Evolutionary conservation across 2,113 vertebrate genomes (phyloP), one percentile per base, ranked within the genome.

Genomic region (Aegypius monachus): DNA sequence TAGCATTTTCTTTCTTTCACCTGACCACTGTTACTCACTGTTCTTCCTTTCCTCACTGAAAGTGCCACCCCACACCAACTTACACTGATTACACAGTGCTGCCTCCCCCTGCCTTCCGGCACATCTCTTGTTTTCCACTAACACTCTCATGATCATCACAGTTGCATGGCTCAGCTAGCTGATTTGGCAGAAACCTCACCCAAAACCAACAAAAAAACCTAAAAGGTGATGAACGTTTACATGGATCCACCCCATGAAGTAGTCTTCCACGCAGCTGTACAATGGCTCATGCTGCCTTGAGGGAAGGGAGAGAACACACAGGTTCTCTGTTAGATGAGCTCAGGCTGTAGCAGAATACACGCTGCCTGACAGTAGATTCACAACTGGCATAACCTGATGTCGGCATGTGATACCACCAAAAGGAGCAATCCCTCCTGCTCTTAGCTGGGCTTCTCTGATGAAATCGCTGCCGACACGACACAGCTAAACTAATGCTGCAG

Each of bases 381-480:
- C 10, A 34, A 23, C 15, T 18, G 43, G 31, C 50, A 18, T 18
- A 50, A 45, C 32, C 16, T 34, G 18, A 40, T 10, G 42, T 23
- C 1, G 2, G 58, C 5, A 1, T 34, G 29, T 9, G 36, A 13
- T 47, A 40, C 40, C 67, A 63, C 29, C 27, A 29, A 31, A 66
- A 77, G 25, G 27, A 70, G 15, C 6, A 38, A 26, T 12, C 3
- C 5, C n/a, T 55, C 34, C 27, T 50, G 18, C 55, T 71, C n/a
- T 53, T 20, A 32, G 36, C 25, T 78, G 45, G 34, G 16, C 31
- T 81, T 48, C 73, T 83, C 63, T 36, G 15, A 45, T 61, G 29
- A n/a, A 74, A 73, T 27, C 3, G 1, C 16, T 26, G 48, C 14
- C 0, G 0, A 5, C 0, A 2, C 67, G 36, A 81, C n/a, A 65